Percentiles rank a stretch among this genome's conserved stretches.
These are phyloP conservation scores for Lacerta agilis DNA, from an alignment of 2,797 vertebrate genomes.

Conservation along the genomic window DNA sequence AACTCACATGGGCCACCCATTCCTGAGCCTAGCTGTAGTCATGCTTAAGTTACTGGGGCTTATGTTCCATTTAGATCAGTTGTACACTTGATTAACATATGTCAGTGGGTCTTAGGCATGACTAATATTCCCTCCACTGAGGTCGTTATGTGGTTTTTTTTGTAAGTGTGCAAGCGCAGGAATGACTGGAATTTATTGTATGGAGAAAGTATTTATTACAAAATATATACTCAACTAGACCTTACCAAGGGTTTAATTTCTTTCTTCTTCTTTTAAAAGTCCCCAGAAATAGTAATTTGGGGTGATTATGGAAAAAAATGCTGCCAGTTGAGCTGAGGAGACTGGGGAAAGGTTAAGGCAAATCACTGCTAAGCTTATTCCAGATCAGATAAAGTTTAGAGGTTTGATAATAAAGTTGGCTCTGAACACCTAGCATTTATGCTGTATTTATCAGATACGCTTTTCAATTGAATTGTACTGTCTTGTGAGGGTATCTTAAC, in stretches of 20 bases:
- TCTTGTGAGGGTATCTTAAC: neutral
- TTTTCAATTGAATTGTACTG: neutral
- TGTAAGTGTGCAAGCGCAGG: neutral
- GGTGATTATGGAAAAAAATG: neutral
- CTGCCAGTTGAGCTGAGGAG: neutral
- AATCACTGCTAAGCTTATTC: neutral
- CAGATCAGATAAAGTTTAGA: neutral
- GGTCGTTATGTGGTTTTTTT: neutral
- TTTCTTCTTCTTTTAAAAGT: neutral
- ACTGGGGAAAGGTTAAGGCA: neutral
- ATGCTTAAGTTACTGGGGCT: too few relatives aligned
- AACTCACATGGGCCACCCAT: too few relatives aligned
- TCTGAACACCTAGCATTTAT: slow-evolving; percentile 1
- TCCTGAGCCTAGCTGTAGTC: neutral
- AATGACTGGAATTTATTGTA: neutral
- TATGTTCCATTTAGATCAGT: neutral
- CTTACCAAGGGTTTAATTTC: neutral
- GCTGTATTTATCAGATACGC: neutral
- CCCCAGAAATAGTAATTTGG: neutral
- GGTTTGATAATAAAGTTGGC: neutral
- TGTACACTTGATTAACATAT: too few relatives aligned
- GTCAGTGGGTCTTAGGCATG: too few relatives aligned
- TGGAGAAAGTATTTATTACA: neutral
- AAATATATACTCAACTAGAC: neutral
- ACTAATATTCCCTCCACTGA: neutral